phyloP scores from a whole-genome alignment of 2,797 vertebrate species.

The Natrix natrix region DNA sequence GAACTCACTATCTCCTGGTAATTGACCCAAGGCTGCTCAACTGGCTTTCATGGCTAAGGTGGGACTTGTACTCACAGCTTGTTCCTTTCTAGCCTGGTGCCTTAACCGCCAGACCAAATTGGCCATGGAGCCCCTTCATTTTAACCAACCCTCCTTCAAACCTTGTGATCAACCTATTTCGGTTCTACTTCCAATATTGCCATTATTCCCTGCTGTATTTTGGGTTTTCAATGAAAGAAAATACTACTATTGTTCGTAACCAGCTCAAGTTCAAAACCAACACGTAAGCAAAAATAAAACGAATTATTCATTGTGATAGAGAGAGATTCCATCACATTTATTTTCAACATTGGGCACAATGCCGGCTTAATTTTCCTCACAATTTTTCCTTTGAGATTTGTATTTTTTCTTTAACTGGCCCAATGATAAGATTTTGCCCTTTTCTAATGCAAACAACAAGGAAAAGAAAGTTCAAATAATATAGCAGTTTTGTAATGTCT shows the following conservation, averaged over 20 bases:
- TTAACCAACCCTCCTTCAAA: background rate
- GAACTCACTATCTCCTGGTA: background rate
- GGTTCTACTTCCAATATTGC: background rate
- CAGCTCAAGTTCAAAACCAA: background rate
- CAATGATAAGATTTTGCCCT: slow-evolving; percentile 19
- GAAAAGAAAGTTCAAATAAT: slow-evolving; percentile 52
- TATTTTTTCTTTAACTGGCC: background rate
- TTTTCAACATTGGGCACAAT: background rate
- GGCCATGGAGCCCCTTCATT: background rate
- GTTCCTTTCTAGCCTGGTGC: background rate
- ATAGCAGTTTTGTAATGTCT: slow-evolving; percentile 36
- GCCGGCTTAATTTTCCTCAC: background rate
- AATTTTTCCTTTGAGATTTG: background rate
- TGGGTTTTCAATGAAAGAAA: background rate
- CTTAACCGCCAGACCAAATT: background rate
- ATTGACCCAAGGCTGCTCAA: background rate
- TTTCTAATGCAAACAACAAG: slow-evolving; percentile 36
- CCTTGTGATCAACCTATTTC: background rate
- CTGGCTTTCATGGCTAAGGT: background rate
- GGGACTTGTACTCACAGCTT: background rate
- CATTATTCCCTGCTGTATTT: background rate
- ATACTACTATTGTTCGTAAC: background rate
- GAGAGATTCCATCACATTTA: background rate
- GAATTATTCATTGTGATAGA: background rate
- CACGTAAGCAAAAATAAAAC: background rate